Conservation (phyloP, 1,140 invertebrate species). For the Druon quercuslanigerum region DNA sequence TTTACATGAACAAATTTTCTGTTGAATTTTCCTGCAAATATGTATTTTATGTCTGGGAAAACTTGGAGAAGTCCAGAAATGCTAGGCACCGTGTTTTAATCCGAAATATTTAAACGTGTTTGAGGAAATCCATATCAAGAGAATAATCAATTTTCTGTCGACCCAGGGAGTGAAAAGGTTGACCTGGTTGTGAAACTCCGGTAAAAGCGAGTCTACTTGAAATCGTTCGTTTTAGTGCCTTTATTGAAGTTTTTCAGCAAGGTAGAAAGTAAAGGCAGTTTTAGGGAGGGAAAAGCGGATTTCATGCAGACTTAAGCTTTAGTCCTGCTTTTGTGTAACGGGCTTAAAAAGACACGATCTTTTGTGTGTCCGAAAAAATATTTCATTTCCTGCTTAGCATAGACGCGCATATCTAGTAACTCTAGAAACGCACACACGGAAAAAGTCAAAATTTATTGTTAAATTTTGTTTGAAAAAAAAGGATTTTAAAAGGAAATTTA, state of each 20-base stretch:
- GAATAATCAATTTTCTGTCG: neutral
- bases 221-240: neutral
- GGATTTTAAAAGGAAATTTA: too few relatives aligned
- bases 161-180: neutral
- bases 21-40: too few relatives aligned
- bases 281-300: neutral
- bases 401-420: conserved; percentile 17
- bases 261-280: neutral
- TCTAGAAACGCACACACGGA: neutral
- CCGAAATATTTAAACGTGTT: neutral
- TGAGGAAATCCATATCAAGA: neutral
- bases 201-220: neutral
- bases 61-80: too few relatives aligned
- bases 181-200: neutral
- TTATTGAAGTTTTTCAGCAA: neutral
- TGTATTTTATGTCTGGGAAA: too few relatives aligned
- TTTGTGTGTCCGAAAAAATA: conserved; percentile 11
- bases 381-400: conserved; percentile 23
- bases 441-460: too few relatives aligned
- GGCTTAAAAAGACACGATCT: conserved; percentile 1
- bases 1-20: too few relatives aligned
- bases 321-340: conserved; percentile 31
- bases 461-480: too few relatives aligned
- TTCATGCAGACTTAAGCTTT: conserved; percentile 17
- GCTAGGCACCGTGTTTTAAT: too few relatives aligned